phyloP scores from a whole-genome alignment of 2,888 invertebrate species.

The Limnephilus auricula region DNA sequence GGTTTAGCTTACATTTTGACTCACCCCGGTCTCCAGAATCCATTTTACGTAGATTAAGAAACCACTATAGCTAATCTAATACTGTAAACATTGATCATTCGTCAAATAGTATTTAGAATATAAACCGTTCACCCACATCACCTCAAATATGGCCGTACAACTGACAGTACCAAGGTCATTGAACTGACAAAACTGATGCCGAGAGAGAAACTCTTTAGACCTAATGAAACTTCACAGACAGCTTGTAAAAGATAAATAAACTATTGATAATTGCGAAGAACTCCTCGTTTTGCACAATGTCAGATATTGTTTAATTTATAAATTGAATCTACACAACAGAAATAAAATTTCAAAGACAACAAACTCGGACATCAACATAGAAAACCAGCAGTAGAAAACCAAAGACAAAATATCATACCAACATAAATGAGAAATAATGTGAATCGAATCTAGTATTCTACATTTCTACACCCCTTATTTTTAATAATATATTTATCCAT shows the following conservation, averaged over 20 bases:
- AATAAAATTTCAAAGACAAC: slow-evolving; percentile 31
- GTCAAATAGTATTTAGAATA: slow-evolving; percentile 43
- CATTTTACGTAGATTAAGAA: slow-evolving; percentile 42
- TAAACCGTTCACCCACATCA: slow-evolving; percentile 64
- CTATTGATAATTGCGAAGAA: not conserved
- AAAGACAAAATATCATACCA: not conserved
- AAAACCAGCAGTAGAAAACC: not conserved
- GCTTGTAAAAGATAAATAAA: not conserved
- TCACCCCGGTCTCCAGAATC: slow-evolving; percentile 61
- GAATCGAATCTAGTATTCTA: not conserved
- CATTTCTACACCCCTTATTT: too few species aligned
- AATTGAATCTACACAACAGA: slow-evolving; percentile 11
- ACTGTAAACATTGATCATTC: slow-evolving; percentile 54
- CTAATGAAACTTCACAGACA: not conserved
- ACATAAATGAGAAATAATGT: not conserved
- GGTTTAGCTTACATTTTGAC: slow-evolving; percentile 48
- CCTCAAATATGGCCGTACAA: slow-evolving; percentile 63
- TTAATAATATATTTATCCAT: too few species aligned
- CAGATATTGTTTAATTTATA: slow-evolving; percentile 36
- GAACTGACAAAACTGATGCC: slow-evolving; percentile 59
- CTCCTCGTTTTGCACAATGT: not conserved
- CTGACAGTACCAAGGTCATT: slow-evolving; percentile 64
- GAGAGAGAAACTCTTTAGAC: slow-evolving; percentile 21
- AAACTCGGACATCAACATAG: slow-evolving; percentile 33
- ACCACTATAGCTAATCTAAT: slow-evolving; percentile 24